Evolutionary conservation across 2,113 vertebrate species (phyloP).

Genomic region (zebrafish (Danio rerio)): GRCz12tu NC_133195.1:18064501-18065000

Average conservation of each 20-base stretch:
- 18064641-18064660: conserved; percentile 92
- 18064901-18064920: too few relatives aligned
- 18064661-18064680: conserved; percentile 85
- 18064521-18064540: not conserved
- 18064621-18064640: conserved; percentile 90
- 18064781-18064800: too few relatives aligned
- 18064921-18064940: too few relatives aligned
- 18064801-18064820: too few relatives aligned
- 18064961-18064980: too few relatives aligned
- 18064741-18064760: not conserved
- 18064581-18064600: conserved; percentile 93
- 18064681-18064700: not conserved
- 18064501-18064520: not conserved
- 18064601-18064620: conserved; percentile 92
- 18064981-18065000: too few relatives aligned
- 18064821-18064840: too few relatives aligned
- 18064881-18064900: too few relatives aligned
- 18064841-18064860: too few relatives aligned
- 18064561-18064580: conserved; percentile 90
- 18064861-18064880: too few relatives aligned
- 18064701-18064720: not conserved
- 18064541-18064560: conserved; percentile 34
- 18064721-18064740: not conserved
- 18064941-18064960: too few relatives aligned
- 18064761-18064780: not conserved